Conservation (phyloP, 1,140 invertebrate genomes). For the Agraylea sexmaculata region DNA sequence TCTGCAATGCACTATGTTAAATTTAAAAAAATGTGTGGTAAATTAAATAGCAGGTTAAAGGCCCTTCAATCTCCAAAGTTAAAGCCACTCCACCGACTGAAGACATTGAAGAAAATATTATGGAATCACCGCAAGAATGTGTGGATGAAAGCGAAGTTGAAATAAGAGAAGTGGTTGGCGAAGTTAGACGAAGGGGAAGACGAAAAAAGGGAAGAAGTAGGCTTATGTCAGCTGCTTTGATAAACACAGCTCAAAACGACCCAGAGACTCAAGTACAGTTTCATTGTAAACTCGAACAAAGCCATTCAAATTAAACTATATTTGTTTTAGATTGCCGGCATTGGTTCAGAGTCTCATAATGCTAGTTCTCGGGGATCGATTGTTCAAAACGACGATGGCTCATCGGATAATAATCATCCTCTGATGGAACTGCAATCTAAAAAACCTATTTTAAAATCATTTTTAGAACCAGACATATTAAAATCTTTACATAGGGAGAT, state of each 20-base stretch:
- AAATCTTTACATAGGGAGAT: constrained; percentile 53
- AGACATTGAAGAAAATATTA: too few species aligned
- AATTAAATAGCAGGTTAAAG: too few species aligned
- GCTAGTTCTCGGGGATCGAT: constrained; percentile 43
- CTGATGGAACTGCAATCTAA: constrained; percentile 22
- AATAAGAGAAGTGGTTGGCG: constrained; percentile 25
- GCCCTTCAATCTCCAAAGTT: too few species aligned
- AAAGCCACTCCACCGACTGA: too few species aligned
- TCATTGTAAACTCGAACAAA: background rate
- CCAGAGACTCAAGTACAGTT: constrained; percentile 43
- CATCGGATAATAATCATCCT: constrained; percentile 24
- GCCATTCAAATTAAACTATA: too few species aligned
- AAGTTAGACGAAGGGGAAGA: constrained; percentile 34
- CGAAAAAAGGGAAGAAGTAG: constrained; percentile 33
- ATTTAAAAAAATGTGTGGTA: too few species aligned
- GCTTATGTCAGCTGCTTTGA: constrained; percentile 35
- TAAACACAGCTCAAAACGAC: constrained; percentile 38
- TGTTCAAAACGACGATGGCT: constrained; percentile 25
- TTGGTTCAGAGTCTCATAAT: constrained; percentile 42
- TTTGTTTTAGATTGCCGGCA: constrained; percentile 37
- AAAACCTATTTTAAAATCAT: constrained; percentile 29
- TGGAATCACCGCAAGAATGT: too few species aligned
- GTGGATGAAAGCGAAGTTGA: constrained; percentile 18
- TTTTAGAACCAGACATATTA: constrained; percentile 49
- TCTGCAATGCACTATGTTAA: too few species aligned